phyloP scores from a whole-genome alignment of 2,797 vertebrate genomes.

The Esox lucius region DNA sequence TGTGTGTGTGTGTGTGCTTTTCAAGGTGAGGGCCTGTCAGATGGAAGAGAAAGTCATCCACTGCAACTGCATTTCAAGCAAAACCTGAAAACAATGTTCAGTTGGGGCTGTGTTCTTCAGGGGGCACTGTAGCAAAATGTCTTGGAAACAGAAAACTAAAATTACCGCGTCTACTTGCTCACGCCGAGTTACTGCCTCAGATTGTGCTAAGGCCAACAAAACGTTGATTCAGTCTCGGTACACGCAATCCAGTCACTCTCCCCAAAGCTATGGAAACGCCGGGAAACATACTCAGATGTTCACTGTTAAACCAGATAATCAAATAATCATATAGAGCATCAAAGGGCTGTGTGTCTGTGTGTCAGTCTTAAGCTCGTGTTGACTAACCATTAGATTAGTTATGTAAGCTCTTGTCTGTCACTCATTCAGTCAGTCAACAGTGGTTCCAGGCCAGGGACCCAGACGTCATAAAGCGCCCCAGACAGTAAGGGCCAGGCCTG shows the following conservation, averaged over 20 bases:
- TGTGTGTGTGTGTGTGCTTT: not conserved
- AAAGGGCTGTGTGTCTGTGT: conserved; percentile 46
- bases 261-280: conserved; percentile 47
- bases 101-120: not conserved
- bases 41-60: not conserved
- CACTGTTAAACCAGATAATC: not conserved
- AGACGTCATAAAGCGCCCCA: conserved; percentile 70
- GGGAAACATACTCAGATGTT: conserved; percentile 53
- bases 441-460: conserved; percentile 51
- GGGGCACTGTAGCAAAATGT: not conserved
- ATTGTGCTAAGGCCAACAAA: not conserved
- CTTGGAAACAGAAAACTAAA: not conserved
- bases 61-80: not conserved
- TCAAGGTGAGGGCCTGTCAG: no score
- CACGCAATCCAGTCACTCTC: conserved; percentile 30
- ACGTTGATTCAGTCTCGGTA: not conserved
- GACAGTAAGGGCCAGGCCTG: conserved; percentile 53
- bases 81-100: not conserved
- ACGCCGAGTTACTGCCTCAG: not conserved
- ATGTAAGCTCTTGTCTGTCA: conserved; percentile 51
- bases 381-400: conserved; percentile 68
- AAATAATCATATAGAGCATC: conserved; percentile 66
- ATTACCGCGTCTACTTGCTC: not conserved
- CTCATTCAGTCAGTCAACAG: conserved; percentile 30
- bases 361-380: conserved; percentile 55